A percentile compares a stretch with the other conserved stretches of the same genome.
Evolutionary conservation across 2,113 vertebrate species (phyloP).

Genomic region (Penelope pileata): DNA sequence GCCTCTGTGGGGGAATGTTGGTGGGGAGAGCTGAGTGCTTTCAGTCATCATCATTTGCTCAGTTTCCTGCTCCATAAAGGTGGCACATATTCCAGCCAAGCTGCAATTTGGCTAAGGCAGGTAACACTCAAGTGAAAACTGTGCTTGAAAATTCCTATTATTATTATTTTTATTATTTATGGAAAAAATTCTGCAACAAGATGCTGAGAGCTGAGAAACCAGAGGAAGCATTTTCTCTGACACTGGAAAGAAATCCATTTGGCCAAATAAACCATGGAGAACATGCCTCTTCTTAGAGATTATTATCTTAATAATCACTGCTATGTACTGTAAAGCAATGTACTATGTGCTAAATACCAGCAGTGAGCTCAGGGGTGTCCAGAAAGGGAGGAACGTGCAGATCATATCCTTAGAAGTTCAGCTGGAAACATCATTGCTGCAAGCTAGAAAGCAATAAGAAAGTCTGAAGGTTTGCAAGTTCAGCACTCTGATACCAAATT

Average conservation of each 20-base stretch:
- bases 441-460: not conserved
- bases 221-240: not conserved
- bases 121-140: not conserved
- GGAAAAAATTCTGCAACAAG: not conserved
- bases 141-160: not conserved
- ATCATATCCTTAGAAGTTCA: not conserved
- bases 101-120: not conserved
- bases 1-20: rapidly evolving
- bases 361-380: not conserved
- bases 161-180: not conserved
- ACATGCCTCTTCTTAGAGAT: not conserved
- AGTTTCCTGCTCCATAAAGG: not conserved
- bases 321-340: not conserved
- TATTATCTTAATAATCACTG: constrained; percentile 3
- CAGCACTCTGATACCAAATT: not conserved
- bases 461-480: not conserved
- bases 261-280: not conserved
- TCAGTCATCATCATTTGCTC: not conserved
- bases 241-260: not conserved
- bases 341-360: not conserved
- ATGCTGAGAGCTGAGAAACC: not conserved
- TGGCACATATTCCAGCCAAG: not conserved
- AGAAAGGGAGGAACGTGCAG: not conserved
- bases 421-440: not conserved
- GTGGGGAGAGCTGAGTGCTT: not conserved